These are phyloP conservation scores for Myrmophylax atrothorax DNA, from an alignment of 2,113 vertebrate species.

Conservation along the genomic window DNA sequence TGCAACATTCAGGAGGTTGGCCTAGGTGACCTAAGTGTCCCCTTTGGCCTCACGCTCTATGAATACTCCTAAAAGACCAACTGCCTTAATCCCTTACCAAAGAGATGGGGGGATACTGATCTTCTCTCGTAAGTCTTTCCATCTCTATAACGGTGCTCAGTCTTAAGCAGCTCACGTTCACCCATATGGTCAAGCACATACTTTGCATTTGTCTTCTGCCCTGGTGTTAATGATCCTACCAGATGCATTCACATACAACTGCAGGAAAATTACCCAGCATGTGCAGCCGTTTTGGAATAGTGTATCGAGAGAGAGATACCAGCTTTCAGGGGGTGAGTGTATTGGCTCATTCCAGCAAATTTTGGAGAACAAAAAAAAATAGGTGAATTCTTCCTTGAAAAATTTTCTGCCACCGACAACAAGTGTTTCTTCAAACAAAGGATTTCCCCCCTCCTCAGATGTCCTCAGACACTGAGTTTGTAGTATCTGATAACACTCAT, in stretches of 20 bases:
- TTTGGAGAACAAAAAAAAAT: neutral
- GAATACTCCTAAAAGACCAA: constrained; percentile 54
- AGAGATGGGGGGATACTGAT: constrained; percentile 43
- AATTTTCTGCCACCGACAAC: neutral
- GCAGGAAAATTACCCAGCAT: constrained; percentile 49
- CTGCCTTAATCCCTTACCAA: constrained; percentile 66
- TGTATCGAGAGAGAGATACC: neutral
- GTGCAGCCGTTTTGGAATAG: constrained; percentile 4
- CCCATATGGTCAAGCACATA: constrained; percentile 62
- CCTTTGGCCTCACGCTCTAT: constrained; percentile 14
- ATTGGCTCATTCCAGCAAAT: neutral
- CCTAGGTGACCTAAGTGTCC: constrained; percentile 21
- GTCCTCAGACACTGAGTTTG: constrained; percentile 34
- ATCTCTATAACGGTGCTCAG: constrained; percentile 41
- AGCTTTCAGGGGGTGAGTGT: accelerated
- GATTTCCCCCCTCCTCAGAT: constrained; percentile 37
- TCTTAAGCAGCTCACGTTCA: constrained; percentile 67
- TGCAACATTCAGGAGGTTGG: neutral
- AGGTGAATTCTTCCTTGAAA: neutral
- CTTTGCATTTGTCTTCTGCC: constrained; percentile 67
- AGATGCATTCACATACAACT: constrained; percentile 50
- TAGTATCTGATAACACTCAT: constrained; percentile 58
- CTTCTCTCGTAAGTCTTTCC: constrained; percentile 66
- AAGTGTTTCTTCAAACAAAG: constrained; percentile 21
- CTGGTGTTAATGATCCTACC: constrained; percentile 63